Conservation (phyloP, 2,888 invertebrate species). For the Nomada flava region DNA sequence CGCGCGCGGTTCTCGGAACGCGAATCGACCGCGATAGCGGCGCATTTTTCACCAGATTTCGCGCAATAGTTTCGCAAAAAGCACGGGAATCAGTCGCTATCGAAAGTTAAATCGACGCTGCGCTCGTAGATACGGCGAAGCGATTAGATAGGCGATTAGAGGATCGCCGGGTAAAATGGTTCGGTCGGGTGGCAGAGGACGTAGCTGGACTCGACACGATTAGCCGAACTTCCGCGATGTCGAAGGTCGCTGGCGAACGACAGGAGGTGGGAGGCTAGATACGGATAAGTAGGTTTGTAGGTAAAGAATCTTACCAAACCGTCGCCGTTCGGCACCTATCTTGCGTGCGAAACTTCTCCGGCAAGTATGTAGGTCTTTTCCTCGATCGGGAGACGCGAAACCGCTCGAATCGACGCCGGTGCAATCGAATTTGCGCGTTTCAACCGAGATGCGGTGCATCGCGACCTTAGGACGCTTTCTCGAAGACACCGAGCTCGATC, state of each 20-base stretch:
- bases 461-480: conserved; percentile 14
- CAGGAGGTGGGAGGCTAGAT: conserved; percentile 36
- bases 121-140: conserved; percentile 50
- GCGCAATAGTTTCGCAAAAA: conserved; percentile 27
- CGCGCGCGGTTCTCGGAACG: not conserved
- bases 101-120: conserved; percentile 53
- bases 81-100: conserved; percentile 5
- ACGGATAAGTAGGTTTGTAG: conserved; percentile 56
- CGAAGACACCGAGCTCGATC: conserved; percentile 7
- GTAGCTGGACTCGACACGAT: conserved; percentile 35
- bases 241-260: conserved; percentile 46
- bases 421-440: not conserved
- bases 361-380: conserved; percentile 25
- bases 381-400: not conserved
- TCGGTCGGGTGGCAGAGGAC: conserved; percentile 4
- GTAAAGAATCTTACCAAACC: conserved; percentile 50
- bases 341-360: conserved; percentile 31
- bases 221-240: conserved; percentile 54
- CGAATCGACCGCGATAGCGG: not conserved
- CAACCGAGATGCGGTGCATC: conserved; percentile 3
- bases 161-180: conserved; percentile 42
- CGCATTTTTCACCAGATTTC: conserved; percentile 37
- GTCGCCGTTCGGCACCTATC: conserved; percentile 34
- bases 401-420: not conserved
- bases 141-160: conserved; percentile 73